These are phyloP conservation scores for Stegodyphus dumicola DNA, from an alignment of 1,140 invertebrate genomes.

Conservation along the genomic window DNA sequence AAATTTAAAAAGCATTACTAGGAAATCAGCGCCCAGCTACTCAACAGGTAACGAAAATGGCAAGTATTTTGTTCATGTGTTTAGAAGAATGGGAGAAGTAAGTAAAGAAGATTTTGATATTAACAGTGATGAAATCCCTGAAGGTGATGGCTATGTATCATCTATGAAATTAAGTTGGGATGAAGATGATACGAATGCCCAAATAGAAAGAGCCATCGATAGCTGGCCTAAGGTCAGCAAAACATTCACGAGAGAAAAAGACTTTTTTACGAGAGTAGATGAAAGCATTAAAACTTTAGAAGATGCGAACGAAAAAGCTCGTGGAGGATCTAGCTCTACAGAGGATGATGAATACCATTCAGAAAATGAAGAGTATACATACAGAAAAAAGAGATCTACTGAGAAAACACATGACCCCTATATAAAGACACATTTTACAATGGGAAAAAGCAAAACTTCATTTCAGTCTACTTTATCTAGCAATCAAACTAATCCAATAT, in stretches of 20 bases:
- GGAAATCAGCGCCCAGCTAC: neutral
- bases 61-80: slow-evolving; percentile 46
- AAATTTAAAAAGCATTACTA: neutral
- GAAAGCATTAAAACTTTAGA: neutral
- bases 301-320: neutral
- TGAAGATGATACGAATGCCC: slow-evolving; percentile 33
- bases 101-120: slow-evolving; percentile 26
- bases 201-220: slow-evolving; percentile 22
- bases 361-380: neutral
- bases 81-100: slow-evolving; percentile 38
- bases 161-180: slow-evolving; percentile 36
- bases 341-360: neutral
- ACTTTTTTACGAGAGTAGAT: neutral
- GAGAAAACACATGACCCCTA: neutral
- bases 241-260: neutral
- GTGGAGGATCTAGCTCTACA: neutral
- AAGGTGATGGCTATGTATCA: slow-evolving; percentile 25
- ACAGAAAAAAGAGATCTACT: neutral
- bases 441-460: neutral
- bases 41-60: slow-evolving; percentile 3
- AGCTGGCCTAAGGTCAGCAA: neutral
- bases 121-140: neutral
- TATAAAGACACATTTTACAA: neutral
- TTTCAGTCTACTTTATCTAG: neutral
- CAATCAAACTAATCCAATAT: neutral